These are phyloP conservation scores for Xanthia icteritia DNA, from an alignment of 2,888 invertebrate species.

Conservation along the genomic window DNA sequence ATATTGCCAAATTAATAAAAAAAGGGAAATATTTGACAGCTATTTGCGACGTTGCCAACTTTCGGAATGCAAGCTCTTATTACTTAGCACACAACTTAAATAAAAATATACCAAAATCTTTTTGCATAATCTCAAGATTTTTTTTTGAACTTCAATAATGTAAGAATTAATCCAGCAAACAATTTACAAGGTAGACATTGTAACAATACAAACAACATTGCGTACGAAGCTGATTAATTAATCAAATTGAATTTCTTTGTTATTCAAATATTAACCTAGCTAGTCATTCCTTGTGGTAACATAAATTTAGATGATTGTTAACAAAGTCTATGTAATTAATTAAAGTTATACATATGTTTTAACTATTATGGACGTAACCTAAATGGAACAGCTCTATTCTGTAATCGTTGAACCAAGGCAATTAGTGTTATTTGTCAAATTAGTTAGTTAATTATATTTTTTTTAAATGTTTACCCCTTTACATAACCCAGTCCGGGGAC, in stretches of 20 bases:
- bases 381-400: slow-evolving; percentile 1
- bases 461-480: neutral
- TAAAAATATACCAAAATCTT: neutral
- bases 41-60: no score
- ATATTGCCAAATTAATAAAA: no score
- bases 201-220: slow-evolving; percentile 34
- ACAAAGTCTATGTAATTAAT: slow-evolving; percentile 58
- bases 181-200: slow-evolving; percentile 41
- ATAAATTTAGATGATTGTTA: slow-evolving; percentile 59
- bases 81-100: neutral
- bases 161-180: slow-evolving; percentile 40
- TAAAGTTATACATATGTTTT: slow-evolving; percentile 33
- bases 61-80: no score
- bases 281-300: slow-evolving; percentile 58
- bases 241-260: slow-evolving; percentile 63
- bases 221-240: slow-evolving; percentile 55
- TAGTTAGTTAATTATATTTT: neutral
- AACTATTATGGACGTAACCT: slow-evolving; percentile 21
- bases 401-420: slow-evolving; percentile 1
- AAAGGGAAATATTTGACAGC: no score
- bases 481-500: no score
- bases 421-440: slow-evolving; percentile 11
- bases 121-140: neutral
- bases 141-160: slow-evolving; percentile 18
- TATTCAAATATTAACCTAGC: slow-evolving; percentile 62